phyloP scores from a whole-genome alignment of 2,797 vertebrate species.

The Cheirogaleus major region DNA sequence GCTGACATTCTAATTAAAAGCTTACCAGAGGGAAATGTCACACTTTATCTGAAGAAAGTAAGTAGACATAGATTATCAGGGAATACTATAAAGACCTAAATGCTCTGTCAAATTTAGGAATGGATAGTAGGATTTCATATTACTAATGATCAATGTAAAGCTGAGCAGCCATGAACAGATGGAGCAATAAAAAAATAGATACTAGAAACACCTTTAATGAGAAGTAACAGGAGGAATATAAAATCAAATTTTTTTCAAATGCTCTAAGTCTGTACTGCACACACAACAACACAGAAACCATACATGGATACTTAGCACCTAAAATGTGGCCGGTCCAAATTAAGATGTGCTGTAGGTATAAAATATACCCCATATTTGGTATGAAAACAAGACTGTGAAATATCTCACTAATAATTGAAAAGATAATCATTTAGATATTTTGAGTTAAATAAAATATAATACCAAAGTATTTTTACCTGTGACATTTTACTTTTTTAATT shows the following conservation, averaged over 20 bases:
- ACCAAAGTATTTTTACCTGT: not conserved
- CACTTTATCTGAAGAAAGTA: not conserved
- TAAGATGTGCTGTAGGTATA: not conserved
- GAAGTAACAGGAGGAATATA: not conserved
- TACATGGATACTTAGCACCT: not conserved
- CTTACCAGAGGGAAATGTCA: not conserved
- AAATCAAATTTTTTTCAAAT: not conserved
- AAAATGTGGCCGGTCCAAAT: not conserved
- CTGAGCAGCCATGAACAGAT: not conserved
- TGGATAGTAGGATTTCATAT: not conserved
- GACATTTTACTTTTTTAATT: not conserved
- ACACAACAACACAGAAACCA: not conserved
- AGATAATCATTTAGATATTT: not conserved
- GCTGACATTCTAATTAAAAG: not conserved
- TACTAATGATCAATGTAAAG: not conserved
- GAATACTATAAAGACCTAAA: not conserved
- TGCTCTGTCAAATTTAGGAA: not conserved
- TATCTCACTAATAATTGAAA: not conserved
- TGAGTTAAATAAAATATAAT: not conserved
- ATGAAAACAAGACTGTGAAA: not conserved
- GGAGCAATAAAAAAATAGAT: not conserved
- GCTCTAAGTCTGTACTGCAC: not conserved
- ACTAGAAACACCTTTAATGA: not conserved
- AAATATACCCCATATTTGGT: not conserved
- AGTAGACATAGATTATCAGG: not conserved